A percentile compares a stretch with the other conserved stretches of the same genome.
Conservation (phyloP, 2,888 invertebrate genomes). For the Marronus borbonicus region DNA sequence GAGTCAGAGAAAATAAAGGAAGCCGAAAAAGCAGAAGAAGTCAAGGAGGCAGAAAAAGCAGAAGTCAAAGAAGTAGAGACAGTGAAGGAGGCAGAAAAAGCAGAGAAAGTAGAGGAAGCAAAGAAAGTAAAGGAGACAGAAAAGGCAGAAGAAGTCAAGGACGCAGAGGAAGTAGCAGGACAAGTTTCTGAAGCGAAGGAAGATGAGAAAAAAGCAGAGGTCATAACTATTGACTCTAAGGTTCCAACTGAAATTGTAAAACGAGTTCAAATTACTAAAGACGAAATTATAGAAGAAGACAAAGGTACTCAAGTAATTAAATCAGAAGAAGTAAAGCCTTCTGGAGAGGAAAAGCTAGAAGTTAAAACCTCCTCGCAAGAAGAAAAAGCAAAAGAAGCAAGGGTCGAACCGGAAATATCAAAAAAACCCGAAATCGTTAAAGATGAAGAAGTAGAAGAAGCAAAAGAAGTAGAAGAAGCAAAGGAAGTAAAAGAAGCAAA, state of each 20-base stretch:
- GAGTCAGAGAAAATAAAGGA: not conserved
- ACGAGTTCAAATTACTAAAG: not conserved
- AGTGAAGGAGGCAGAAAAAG: not conserved
- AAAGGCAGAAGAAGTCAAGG: not conserved
- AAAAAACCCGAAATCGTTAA: not conserved
- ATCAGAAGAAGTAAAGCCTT: not conserved
- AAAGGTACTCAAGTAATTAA: not conserved
- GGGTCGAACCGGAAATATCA: not conserved
- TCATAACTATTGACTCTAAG: not conserved
- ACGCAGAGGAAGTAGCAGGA: not conserved
- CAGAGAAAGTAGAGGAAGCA: not conserved
- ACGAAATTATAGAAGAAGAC: not conserved
- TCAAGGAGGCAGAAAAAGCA: constrained; percentile 11
- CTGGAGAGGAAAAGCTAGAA: not conserved
- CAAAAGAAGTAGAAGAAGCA: too few species aligned
- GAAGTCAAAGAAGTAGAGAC: constrained; percentile 5
- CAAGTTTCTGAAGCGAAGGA: not conserved
- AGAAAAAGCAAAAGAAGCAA: not conserved
- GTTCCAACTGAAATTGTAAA: constrained; percentile 21
- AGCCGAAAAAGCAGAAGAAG: not conserved
- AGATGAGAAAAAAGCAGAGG: not conserved
- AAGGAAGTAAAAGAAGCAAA: not conserved
- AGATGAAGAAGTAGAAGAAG: too few species aligned
- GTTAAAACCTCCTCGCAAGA: not conserved
- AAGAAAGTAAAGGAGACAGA: constrained; percentile 27